Conservation (phyloP, 2,888 invertebrate species). For the Nemapogon koenigi region DNA sequence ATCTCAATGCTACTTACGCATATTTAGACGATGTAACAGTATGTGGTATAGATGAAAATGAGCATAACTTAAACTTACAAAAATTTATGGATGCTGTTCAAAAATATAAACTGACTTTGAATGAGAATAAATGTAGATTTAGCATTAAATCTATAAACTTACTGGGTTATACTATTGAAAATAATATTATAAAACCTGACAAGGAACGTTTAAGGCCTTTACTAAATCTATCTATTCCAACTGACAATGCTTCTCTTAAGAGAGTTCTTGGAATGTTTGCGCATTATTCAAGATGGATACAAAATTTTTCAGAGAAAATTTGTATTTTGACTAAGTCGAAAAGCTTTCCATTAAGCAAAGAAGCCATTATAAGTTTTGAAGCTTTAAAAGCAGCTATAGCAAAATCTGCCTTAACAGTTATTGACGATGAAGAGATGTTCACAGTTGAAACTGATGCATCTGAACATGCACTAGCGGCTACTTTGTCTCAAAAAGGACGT, state of each 20-base stretch:
- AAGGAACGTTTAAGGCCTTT: slow-evolving; percentile 1
- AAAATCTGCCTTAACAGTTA: not conserved
- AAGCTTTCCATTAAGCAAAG: not conserved
- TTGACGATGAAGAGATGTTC: not conserved
- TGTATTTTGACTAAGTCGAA: not conserved
- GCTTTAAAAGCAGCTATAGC: not conserved
- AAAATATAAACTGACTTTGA: not conserved
- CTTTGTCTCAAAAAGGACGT: not conserved
- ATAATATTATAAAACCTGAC: not conserved
- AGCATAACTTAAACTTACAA: not conserved
- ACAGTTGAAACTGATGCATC: not conserved
- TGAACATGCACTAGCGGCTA: not conserved
- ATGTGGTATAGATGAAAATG: not conserved
- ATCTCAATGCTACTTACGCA: not conserved
- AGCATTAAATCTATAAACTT: not conserved
- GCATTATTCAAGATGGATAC: not conserved
- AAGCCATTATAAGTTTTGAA: not conserved
- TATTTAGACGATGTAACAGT: slow-evolving; percentile 2
- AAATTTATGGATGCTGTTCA: not conserved
- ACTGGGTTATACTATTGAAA: not conserved
- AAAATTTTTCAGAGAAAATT: not conserved
- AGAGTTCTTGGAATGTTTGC: not conserved
- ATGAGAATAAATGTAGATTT: not conserved
- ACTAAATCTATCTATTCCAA: not conserved
- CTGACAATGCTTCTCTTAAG: not conserved